phyloP scores from a whole-genome alignment of 2,113 vertebrate species.

The Crotalus horridus region DNA sequence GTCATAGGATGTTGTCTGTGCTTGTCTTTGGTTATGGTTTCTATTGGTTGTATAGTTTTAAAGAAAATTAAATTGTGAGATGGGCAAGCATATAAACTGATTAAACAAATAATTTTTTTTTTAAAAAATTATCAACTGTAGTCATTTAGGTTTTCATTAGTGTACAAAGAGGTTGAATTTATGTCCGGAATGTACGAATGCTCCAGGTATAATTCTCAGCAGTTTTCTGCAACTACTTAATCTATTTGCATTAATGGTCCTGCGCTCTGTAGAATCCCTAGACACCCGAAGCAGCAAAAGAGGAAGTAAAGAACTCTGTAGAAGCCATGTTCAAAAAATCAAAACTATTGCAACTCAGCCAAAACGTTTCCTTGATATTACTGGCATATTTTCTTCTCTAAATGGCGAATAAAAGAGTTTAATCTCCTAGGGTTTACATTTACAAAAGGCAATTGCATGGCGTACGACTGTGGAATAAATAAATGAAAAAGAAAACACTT shows the following conservation, averaged over 20 bases:
- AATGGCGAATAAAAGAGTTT: background rate
- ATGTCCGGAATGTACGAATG: background rate
- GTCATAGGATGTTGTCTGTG: background rate
- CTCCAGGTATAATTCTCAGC: background rate
- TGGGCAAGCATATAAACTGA: background rate
- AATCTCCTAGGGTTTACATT: background rate
- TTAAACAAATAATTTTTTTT: background rate
- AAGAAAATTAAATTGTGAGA: background rate
- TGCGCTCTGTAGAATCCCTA: background rate
- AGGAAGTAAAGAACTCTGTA: background rate
- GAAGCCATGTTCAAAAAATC: background rate
- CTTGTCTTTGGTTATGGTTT: background rate
- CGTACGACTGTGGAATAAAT: background rate
- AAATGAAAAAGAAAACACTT: background rate
- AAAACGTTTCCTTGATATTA: background rate
- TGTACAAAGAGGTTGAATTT: background rate
- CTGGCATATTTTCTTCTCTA: background rate
- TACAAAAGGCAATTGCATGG: background rate
- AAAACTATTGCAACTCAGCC: background rate
- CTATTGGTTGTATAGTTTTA: background rate
- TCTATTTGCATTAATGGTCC: background rate
- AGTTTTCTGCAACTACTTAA: background rate
- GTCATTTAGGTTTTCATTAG: background rate
- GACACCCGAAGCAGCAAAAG: background rate
- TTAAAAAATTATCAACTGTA: background rate